Evolutionary conservation across 2,113 vertebrate genomes (phyloP), one percentile per base, ranked within the genome.

Genomic region (Semnornis frantzii): DNA sequence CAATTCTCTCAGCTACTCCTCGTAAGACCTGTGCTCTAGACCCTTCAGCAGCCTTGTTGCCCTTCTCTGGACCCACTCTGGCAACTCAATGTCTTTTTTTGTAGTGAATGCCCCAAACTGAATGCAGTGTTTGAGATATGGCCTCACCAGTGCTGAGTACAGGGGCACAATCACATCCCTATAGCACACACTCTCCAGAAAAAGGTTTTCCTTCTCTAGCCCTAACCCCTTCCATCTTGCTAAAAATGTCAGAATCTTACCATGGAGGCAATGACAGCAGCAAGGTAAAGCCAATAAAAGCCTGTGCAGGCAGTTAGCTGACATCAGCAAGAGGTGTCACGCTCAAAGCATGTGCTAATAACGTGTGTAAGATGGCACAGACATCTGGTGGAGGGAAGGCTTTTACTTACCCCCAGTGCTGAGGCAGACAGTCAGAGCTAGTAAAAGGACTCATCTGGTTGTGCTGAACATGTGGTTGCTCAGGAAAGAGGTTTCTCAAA

Each of bases 401-500:
- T 87, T 92, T 93, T 90, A 50, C 66, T 93, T 76, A 50, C 37
- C 73, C 63, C n/a, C 78, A 82, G 34, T 73, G 58, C 46, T 66
- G 74, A 85, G 82, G 69, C 50, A 84, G 81, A 65, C 78, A 84
- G 59, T 95, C 92, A 91, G 92, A 87, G 23, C 73, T 84, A 91
- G 89, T 91, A 91, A 92, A 89, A 28, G 42, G 69, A 66, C 52
- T 91, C 91, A 87, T 93, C 84, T 79, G 84, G 66, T 87, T 92
- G 42, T 72, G 83, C 80, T 81, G 94, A 93, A 93, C 85, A 82
- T 94, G 81, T 95, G 91, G 85, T 85, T 88, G 93, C 79, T 94
- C 86, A 85, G 69, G 90, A 87, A 92, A 90, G 94, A 95, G 57
- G 91, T 86, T 96, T 94, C 92, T 82, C 88, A 92, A 94, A 91